phyloP scores from a whole-genome alignment of 2,888 invertebrate species.

The Cephus spinipes region DNA sequence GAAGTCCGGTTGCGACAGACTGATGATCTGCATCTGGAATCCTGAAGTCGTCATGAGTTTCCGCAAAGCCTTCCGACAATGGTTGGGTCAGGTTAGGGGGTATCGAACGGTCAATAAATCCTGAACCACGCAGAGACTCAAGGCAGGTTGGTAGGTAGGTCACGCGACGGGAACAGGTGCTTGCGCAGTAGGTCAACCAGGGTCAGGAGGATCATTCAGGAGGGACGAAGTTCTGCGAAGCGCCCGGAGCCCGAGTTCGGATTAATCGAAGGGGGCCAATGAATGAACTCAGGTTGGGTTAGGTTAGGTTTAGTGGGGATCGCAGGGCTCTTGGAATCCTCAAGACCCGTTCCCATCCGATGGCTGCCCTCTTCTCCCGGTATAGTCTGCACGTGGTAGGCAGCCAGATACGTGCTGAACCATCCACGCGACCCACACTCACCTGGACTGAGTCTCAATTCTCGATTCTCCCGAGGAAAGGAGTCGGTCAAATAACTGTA shows the following conservation, averaged over 20 bases:
- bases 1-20: not conserved
- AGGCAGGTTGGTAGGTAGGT: not conserved
- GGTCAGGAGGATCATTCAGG: conserved; percentile 40
- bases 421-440: not conserved
- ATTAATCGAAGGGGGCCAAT: conserved; percentile 2
- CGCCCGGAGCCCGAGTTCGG: conserved; percentile 3
- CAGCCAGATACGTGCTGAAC: not conserved
- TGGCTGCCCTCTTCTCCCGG: not conserved
- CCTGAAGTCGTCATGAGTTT: not conserved
- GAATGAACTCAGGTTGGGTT: not conserved
- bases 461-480: conserved; percentile 37
- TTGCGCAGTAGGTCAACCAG: conserved; percentile 4
- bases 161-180: not conserved
- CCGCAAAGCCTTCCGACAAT: not conserved
- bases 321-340: not conserved
- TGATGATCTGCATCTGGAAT: not conserved
- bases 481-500: conserved; percentile 67
- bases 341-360: not conserved
- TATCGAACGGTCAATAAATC: not conserved
- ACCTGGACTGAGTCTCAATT: not conserved
- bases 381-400: not conserved
- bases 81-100: not conserved
- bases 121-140: not conserved
- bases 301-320: not conserved
- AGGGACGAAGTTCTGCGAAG: conserved; percentile 42